Conservation (phyloP, 1,140 invertebrate species). For the Anagrus nilaparvatae region DNA sequence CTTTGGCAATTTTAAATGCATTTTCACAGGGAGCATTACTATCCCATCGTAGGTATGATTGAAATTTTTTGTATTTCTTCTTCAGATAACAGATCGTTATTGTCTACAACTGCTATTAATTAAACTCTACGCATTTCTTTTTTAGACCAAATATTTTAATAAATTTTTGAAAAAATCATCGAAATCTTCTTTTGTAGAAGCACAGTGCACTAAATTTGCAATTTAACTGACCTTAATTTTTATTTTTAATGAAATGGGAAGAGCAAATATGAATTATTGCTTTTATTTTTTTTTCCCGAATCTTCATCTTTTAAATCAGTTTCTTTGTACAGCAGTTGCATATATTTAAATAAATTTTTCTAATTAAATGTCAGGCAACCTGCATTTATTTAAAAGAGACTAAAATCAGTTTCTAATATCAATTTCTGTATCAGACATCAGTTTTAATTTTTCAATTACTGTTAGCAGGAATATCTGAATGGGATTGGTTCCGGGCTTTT, state of each 20-base stretch:
- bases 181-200: neutral
- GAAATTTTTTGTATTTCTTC: no score
- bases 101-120: no score
- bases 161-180: neutral
- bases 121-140: no score
- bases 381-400: neutral
- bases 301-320: neutral
- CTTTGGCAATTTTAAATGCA: neutral
- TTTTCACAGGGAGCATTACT: neutral
- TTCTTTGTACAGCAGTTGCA: neutral
- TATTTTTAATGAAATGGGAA: constrained; percentile 1
- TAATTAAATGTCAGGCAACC: neutral
- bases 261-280: constrained; percentile 1
- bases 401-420: neutral
- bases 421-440: neutral
- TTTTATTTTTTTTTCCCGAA: neutral
- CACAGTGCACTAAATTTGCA: neutral
- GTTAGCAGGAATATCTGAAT: no score
- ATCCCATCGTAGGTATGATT: neutral
- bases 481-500: no score
- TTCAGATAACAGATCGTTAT: no score
- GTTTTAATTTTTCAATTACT: neutral
- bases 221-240: neutral
- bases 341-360: neutral
- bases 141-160: neutral